Evolutionary conservation across 2,888 invertebrate species (phyloP), one percentile per base, ranked within the genome.

Genomic region (Nephrotoma flavescens): DNA sequence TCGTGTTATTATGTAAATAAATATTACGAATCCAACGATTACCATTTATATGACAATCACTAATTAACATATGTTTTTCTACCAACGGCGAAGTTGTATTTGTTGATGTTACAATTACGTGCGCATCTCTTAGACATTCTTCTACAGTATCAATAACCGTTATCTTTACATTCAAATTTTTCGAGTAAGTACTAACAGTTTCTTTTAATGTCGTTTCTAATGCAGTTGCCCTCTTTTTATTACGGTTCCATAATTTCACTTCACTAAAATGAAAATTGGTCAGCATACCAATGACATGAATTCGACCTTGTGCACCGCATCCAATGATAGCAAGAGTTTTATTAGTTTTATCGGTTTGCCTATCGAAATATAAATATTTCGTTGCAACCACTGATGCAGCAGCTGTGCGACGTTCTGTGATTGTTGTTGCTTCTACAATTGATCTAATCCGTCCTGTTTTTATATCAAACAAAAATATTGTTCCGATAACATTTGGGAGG

Each of bases 81-180:
- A 95, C 88, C 15, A 95, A 89, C 0, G 94, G 93, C n/a, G 90
- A 89, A 0, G 88, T 88, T 2, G 93, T 89, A 87, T 90, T 92
- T 1, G 95, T 95, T 0, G 93, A 93, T 1, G 94, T 94, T 47
- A 94, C 92, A 87, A 95, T 92, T 42, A 95, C 92, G 90, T 95
- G 94, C 0, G 94, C 94, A 88, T 92, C 90, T 71, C 89, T 89
- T 0, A 94, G 93, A 86, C 94, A 94, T 41, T 92, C 92, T 86
- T 92, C 90, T 0, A 91, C 90, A 44, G 90, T 91, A 87, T 89
- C 88, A 87, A 89, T 86, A 71, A 87, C 89, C 89, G 88, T 87
- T 6, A 90, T 88, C 15, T 86, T 86, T 9, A 89, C 11, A 19
- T 88, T 86, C 86, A 83, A 41, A 86, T 89, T 88, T 88, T 87